Evolutionary conservation across 2,113 vertebrate genomes (phyloP), one percentile per base, ranked within the genome.

Genomic region (Hassar affinis): DNA sequence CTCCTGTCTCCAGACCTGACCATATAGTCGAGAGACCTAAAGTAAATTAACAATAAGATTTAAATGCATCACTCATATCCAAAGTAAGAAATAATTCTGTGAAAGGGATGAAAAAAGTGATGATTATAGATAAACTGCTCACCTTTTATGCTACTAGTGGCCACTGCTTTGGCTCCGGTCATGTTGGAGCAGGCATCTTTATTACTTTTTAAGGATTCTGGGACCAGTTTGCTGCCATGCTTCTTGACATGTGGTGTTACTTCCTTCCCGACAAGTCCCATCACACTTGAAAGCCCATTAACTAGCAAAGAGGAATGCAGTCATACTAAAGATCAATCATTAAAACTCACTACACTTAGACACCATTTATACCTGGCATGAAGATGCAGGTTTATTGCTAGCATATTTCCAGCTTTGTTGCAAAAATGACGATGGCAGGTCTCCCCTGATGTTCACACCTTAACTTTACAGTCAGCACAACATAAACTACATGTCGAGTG

Each of bases 161-260:
- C 96, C 84, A 99, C 96, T 57, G 95, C 93, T 90, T 96, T 94
- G 52, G 96, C 96, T 84, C 96, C 97, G 72, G 96, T 94, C 75
- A 97, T 81, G 27, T 94, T 92, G 64, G 97, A 96, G 66, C 91
- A 93, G 10, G 95, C 95, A 20, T 96, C 95, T 91, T 95, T 95
- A 89, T 92, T 94, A 86, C 94, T 96, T 92, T 96, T 99, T 86
- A 99, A 84, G 38, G 96, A 95, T 81, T 98, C 96, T 56, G 98
- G 97, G 85, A 99, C 91, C 81, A 99, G 92, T 90, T 97, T 99
- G 86, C 94, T 91, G 45, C 97, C 96, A 0, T 99, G 96, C 85
- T 97, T 98, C 92, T 98, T 98, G 71, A 99, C 94, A 0, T 98
- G 97, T 3, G 97, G 97, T 25, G 95, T 95, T 57, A 99, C 84